phyloP scores from a whole-genome alignment of 2,888 invertebrate species.

The Drosophila siamana region DNA sequence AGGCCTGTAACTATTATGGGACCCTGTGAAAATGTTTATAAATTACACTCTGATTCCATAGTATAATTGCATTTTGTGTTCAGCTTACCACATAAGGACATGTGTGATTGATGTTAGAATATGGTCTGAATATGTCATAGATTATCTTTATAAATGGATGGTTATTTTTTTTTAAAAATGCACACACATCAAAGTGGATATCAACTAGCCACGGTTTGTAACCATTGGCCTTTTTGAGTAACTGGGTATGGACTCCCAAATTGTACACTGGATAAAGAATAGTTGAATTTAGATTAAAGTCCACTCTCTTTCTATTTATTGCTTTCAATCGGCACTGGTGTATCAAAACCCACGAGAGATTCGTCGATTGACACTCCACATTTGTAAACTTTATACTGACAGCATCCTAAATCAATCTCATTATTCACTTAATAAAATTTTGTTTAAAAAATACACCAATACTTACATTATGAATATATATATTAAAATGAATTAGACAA shows the following conservation, averaged over 20 bases:
- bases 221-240: conserved; percentile 23
- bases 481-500: background rate
- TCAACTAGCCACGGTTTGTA: conserved; percentile 26
- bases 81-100: conserved; percentile 32
- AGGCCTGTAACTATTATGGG: background rate
- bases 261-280: background rate
- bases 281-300: conserved; percentile 3
- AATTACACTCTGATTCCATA: background rate
- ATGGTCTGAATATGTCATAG: conserved; percentile 7
- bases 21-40: conserved; percentile 4
- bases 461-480: conserved; percentile 4
- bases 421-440: background rate
- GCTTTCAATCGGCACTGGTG: conserved; percentile 20
- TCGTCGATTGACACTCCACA: conserved; percentile 9
- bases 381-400: conserved; percentile 21
- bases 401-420: background rate
- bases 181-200: conserved; percentile 15
- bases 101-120: conserved; percentile 24
- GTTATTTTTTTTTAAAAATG: background rate
- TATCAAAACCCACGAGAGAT: conserved; percentile 12
- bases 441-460: background rate
- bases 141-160: conserved; percentile 22
- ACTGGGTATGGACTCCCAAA: background rate
- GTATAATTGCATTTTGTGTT: background rate
- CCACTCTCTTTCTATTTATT: conserved; percentile 4